Base-by-base conservation (phyloP, 2,888 invertebrate genomes). In the Tiliacea aurago region DNA sequence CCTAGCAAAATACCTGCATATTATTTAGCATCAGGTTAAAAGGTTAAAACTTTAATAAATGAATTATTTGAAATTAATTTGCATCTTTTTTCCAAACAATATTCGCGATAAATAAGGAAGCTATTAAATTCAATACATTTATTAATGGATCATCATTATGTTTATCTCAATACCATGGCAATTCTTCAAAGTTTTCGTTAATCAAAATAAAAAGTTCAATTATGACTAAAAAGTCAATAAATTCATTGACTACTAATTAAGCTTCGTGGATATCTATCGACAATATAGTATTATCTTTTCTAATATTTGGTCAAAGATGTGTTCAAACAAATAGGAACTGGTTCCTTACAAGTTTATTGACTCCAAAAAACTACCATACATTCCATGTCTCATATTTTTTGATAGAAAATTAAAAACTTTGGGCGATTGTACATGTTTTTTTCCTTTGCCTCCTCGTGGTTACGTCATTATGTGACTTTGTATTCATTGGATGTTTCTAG, bases 331-430 rank as follows among this genome's bases (percentile, higher is more conserved):
- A 93, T 90, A 92, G 90, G 91, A 95, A 96, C 95, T 94, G 85
- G 95, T 95, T 95, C 87, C 86, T 89, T 88, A 78, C 76, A 90
- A 92, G 96, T 95, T 96, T 95, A 92, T 95, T 96, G 96, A 95
- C 96, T 94, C 92, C 93, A 93, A 91, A 83, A 90, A 92, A 94
- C 93, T 93, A 91, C 88, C 85, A 90, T 87, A 90, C 91, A 90
- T 91, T 90, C 87, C 89, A 86, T 88, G 87, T 84, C 80, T 90
- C 76, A 74, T 76, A 83, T 85, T 84, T 88, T 88, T 90, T 86
- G 83, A 88, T 89, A 87, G 87, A 87, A 90, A 89, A 88, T 87
- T 89, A 85, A 89, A 79, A 89, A 88, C 84, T 85, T 80, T 78
- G 58, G 75, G 64, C 66, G 68, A 78, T 75, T 75, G 63, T 78